Evolutionary conservation across 37 sponge, comb jelly and placozoan species (phyloP), one percentile per base, ranked within the genome.

Genomic region (Lycopodina hypogea): DNA sequence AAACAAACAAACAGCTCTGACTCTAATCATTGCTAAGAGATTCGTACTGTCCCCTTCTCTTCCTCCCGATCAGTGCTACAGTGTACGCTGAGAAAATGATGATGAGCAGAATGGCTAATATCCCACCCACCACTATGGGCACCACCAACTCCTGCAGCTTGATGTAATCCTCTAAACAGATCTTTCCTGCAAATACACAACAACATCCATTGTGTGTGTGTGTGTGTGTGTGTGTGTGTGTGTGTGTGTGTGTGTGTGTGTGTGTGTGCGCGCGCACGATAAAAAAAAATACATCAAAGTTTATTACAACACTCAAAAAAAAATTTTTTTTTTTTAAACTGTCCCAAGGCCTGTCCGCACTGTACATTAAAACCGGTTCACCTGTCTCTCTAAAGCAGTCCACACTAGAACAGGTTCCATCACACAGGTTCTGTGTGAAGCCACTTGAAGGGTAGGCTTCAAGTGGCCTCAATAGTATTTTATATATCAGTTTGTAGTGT

Each of bases 121-220:
- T 71, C 9, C 81, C 90, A 48, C 90, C 90, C 29, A 90, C 90
- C 3, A 77, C 82, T 22, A 80, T 77, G 23, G 90, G 90, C 14
- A 90, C 86, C 3, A 90, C 75, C 35, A 81, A 26, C 71, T 87
- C 87, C 32, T 81, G 76, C 28, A 72, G 62, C 0, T 69, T 77
- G n/a, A 87, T 77, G 66, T 72, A 87, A 52, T 87, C 87, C 37
- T 69, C 82, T 0, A 76, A 35, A 71, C 87, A 87, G 14, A 76
- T 59, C 52, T 57, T 45, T 37, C 42, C 87, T 87, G 56, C 45
- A 59, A 24, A 41, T 17, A 53, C 30, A 30, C 9, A 29, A 14
- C 2, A 65, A 3, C 17, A 32, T 32, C 18, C 17, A n/a, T n/a
- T n/a, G n/a, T n/a, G n/a, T n/a, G n/a, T n/a, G n/a, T 26, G 4